These are phyloP conservation scores for Cyrtorhinus lividipennis DNA, from an alignment of 1,140 invertebrate genomes.

Conservation along the genomic window DNA sequence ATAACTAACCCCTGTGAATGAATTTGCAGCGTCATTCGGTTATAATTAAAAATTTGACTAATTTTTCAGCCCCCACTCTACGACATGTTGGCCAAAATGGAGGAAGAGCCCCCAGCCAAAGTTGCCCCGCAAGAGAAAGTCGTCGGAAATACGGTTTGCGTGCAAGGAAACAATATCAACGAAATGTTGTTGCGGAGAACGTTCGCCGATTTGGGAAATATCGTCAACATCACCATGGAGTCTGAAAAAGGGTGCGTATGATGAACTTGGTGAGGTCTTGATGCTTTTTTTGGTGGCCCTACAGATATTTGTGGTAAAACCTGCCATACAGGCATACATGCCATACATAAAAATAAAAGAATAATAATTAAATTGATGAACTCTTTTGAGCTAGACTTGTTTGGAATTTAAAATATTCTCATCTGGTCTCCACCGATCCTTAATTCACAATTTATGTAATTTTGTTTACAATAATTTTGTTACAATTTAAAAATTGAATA, in stretches of 20 bases:
- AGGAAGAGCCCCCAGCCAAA: slow-evolving; percentile 29
- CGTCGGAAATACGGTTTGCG: slow-evolving; percentile 72
- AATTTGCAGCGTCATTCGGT: no score
- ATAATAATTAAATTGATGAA: no score
- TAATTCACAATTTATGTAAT: no score
- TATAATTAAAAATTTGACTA: neutral
- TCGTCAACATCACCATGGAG: slow-evolving; percentile 81
- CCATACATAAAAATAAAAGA: no score
- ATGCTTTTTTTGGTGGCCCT: neutral
- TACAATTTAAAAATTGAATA: no score
- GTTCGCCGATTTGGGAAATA: slow-evolving; percentile 61
- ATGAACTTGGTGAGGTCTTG: no score
- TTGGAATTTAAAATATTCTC: no score
- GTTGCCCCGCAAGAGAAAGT: slow-evolving; percentile 43
- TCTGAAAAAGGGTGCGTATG: slow-evolving; percentile 76
- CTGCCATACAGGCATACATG: no score
- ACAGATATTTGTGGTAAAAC: neutral
- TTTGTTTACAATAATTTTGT: no score
- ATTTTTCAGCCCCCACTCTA: neutral
- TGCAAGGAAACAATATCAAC: slow-evolving; percentile 61
- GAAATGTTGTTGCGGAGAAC: slow-evolving; percentile 69
- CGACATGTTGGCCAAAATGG: neutral
- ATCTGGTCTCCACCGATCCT: no score
- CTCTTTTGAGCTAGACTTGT: no score
- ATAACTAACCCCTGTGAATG: no score